Base-by-base conservation (phyloP, 2,797 vertebrate genomes). In the Melanotaenia nigrans region DNA sequence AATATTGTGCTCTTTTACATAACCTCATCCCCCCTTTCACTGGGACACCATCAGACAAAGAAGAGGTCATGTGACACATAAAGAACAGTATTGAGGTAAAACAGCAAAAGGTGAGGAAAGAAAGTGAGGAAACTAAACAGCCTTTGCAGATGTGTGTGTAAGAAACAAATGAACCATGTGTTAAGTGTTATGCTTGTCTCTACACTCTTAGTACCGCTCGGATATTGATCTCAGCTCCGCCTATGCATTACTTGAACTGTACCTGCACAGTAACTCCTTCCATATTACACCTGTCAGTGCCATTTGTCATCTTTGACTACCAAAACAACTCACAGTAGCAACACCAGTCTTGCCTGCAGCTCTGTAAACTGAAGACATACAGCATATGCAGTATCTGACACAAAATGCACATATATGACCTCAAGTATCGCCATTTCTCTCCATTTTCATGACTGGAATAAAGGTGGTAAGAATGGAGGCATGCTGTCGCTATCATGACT, bases 151-250 rank as follows among this genome's bases (percentile, higher is more conserved):
- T 54, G 20, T 53, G 47, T 63, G 42, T 74, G 76, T 84, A 65
- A 69, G 61, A 76, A 87, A 79, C 45, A 81, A 82, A 73, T 60
- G 57, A 58, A 67, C 60, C 56, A 56, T 54, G 45, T 28, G 36
- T 65, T 76, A 73, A 77, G 67, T 35, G 51, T 49, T 69, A 12
- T 0, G 6, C 54, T 55, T 0, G 12, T 49, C 22, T 2, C 71
- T 83, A 64, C 70, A 74, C 61, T 61, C 49, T 56, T 71, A 67
- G 63, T 36, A 47, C 22, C 30, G 36, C 47, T 2, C 45, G 60
- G 81, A 85, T 81, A 87, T 84, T 56, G 83, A 89, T 88, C 75
- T 82, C 60, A 45, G 73, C 65, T 75, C 68, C 79, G 24, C 60
- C 58, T 33, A 40, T 49, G 80, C 81, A 77, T 24, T 62, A 73